These are phyloP conservation scores for Pluvianellus socialis DNA, from an alignment of 2,113 vertebrate genomes.

Conservation along the genomic window DNA sequence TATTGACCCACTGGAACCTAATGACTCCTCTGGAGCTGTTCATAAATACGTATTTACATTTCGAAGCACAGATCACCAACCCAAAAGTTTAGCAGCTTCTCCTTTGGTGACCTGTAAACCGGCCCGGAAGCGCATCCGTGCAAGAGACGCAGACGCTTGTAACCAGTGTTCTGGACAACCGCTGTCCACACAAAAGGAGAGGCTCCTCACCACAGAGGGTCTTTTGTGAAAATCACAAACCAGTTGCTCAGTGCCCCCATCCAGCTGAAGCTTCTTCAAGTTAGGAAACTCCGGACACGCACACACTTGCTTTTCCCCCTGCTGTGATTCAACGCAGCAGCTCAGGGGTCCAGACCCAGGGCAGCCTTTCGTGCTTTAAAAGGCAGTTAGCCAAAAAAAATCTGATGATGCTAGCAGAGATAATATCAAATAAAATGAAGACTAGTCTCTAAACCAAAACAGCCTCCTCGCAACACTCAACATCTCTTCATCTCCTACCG, in stretches of 20 bases:
- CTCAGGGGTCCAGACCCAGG: not conserved
- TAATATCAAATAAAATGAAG: not conserved
- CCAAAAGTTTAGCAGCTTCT: not conserved
- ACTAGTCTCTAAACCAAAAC: too few relatives aligned
- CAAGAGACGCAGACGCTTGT: not conserved
- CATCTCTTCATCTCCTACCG: not conserved
- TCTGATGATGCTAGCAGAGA: not conserved
- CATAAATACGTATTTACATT: not conserved
- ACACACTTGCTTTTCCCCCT: rapidly evolving
- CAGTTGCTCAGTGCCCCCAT: not conserved
- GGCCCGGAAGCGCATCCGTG: not conserved
- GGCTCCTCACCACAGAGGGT: not conserved
- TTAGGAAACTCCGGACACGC: not conserved
- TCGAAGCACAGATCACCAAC: not conserved
- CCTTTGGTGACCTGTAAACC: not conserved
- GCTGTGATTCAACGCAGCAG: not conserved
- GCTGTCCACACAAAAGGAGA: not conserved
- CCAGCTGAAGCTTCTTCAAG: not conserved
- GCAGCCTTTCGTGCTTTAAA: not conserved
- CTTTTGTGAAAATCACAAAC: not conserved
- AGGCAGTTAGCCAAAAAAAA: not conserved
- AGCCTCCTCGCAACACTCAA: not conserved
- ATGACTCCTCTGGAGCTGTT: not conserved
- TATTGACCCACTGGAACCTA: not conserved
- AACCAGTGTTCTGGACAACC: not conserved